Evolutionary conservation across 1,140 invertebrate species (phyloP).

Genomic region (Ceratosolen solmsi): DNA sequence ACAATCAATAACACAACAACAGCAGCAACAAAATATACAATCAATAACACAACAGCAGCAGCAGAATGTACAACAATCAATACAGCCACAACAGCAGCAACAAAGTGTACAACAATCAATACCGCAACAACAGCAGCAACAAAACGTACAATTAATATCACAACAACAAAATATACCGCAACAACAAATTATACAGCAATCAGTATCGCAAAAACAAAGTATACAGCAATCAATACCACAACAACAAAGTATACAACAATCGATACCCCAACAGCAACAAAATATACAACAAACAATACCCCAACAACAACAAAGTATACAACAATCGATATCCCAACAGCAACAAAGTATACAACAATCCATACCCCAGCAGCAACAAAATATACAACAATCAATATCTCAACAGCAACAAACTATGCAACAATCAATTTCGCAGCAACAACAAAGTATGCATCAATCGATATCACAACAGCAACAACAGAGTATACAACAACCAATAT

Average conservation of each 20-base stretch:
- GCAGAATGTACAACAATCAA: constrained; percentile 33
- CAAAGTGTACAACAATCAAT: constrained; percentile 54
- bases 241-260: constrained; percentile 44
- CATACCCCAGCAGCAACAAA: constrained; percentile 58
- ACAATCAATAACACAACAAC: constrained; percentile 66
- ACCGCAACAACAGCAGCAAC: constrained; percentile 58
- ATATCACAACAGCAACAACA: constrained; percentile 59
- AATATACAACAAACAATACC: not conserved
- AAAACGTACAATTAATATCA: constrained; percentile 61
- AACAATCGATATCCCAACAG: not conserved
- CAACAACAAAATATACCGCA: constrained; percentile 54
- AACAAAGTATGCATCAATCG: constrained; percentile 53
- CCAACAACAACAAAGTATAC: not conserved
- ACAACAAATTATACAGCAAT: constrained; percentile 39
- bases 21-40: constrained; percentile 52
- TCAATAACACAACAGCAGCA: constrained; percentile 64
- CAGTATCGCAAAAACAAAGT: constrained; percentile 28
- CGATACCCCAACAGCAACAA: not conserved
- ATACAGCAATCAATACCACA: not conserved
- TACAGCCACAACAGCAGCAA: constrained; percentile 62
- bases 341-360: constrained; percentile 2
- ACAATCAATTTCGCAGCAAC: constrained; percentile 60
- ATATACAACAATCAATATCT: constrained; percentile 55
- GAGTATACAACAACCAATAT: constrained; percentile 64
- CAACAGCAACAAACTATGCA: constrained; percentile 55